A percentile compares a stretch with the other conserved stretches of the same genome.
Conservation (phyloP, 37 sponge, comb jelly and placozoan species). For the Beroe forskalii region DNA sequence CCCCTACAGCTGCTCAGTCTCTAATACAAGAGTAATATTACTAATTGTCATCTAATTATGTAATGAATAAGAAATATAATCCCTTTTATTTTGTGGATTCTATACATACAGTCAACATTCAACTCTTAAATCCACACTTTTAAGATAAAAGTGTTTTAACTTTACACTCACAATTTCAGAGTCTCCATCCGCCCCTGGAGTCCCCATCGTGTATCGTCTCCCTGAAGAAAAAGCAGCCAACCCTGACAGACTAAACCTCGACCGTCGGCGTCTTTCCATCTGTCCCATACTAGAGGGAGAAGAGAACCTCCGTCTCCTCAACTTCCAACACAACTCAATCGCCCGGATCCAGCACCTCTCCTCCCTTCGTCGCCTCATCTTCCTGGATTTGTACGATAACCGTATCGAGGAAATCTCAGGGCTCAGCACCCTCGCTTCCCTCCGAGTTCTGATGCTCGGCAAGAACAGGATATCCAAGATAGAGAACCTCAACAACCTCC, state of each 20-base stretch:
- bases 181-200: slow-evolving; percentile 72
- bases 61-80: no score
- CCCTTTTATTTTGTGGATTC: no score
- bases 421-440: slow-evolving; percentile 76
- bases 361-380: slow-evolving; percentile 78
- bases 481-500: slow-evolving; percentile 76
- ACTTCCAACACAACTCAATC: slow-evolving; percentile 94
- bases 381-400: slow-evolving; percentile 97
- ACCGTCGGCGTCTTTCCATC: slow-evolving; percentile 77
- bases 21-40: no score
- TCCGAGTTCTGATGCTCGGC: slow-evolving; percentile 95
- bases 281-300: slow-evolving; percentile 91
- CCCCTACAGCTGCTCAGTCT: no score
- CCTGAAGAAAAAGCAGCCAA: slow-evolving; percentile 78
- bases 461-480: slow-evolving; percentile 90
- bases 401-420: slow-evolving; percentile 84
- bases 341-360: slow-evolving; percentile 77
- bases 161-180: no score
- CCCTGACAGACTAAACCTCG: slow-evolving; percentile 89
- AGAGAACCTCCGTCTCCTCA: slow-evolving; percentile 82
- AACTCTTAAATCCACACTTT: no score
- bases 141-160: no score
- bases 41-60: no score
- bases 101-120: no score
- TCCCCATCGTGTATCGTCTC: slow-evolving; percentile 77